Evolutionary conservation across 2,888 invertebrate genomes (phyloP).

Genomic region (Drosophila birchii): DNA sequence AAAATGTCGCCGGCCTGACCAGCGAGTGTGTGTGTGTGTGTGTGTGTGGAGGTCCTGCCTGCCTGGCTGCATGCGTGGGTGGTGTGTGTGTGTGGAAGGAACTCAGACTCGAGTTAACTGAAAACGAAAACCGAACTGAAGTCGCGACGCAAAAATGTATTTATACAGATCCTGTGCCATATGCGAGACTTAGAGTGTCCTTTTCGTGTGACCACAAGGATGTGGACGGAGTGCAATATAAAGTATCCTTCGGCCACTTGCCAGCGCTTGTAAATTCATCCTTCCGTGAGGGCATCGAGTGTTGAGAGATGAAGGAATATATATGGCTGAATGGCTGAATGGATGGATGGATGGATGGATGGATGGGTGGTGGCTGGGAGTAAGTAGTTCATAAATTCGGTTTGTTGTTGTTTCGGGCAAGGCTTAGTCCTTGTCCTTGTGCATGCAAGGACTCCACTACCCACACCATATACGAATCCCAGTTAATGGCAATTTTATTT

Average conservation of each 20-base stretch:
- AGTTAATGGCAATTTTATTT: slow-evolving; percentile 70
- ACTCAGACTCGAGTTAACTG: slow-evolving; percentile 28
- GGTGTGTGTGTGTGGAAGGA: slow-evolving; percentile 8
- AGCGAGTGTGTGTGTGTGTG: slow-evolving; percentile 22
- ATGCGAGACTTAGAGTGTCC: slow-evolving; percentile 13
- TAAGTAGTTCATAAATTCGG: slow-evolving; percentile 35
- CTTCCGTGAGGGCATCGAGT: slow-evolving; percentile 21
- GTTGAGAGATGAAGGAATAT: not conserved
- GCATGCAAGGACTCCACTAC: not conserved
- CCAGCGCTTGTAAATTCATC: slow-evolving; percentile 44
- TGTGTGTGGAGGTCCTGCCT: slow-evolving; percentile 12
- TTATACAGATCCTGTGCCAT: slow-evolving; percentile 43
- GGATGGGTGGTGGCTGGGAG: not conserved
- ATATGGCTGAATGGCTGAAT: slow-evolving; percentile 3
- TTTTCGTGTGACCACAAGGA: slow-evolving; percentile 16
- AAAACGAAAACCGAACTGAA: slow-evolving; percentile 58
- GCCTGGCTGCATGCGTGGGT: slow-evolving; percentile 10
- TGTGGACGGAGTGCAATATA: slow-evolving; percentile 47
- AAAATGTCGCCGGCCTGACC: slow-evolving; percentile 72
- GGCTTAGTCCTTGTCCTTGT: slow-evolving; percentile 10
- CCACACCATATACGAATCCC: not conserved
- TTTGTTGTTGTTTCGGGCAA: slow-evolving; percentile 18
- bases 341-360: not conserved
- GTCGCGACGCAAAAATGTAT: slow-evolving; percentile 47
- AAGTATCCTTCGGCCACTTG: slow-evolving; percentile 43